Evolutionary conservation across 2,888 invertebrate species (phyloP), one percentile per base, ranked within the genome.

Genomic region (Leistus spinibarbis): DNA sequence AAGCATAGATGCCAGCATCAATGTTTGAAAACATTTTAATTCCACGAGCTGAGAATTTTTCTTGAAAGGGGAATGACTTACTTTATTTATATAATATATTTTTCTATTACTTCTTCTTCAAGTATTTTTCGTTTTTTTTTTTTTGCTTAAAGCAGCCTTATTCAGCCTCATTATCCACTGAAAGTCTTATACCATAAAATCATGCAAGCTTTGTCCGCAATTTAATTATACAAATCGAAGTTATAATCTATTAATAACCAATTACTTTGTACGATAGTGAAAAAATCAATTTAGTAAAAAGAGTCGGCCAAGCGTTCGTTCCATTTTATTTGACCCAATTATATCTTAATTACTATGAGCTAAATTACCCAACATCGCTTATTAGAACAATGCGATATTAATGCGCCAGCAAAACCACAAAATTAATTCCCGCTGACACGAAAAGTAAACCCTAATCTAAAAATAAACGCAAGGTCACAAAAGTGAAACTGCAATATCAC

Each of bases 321-420:
- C 40, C 13, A 40, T 40, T 40, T 40, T 40, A 40, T 40, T 40
- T 40, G 40, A 40, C 40, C 40, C 40, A 40, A 40, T 40, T 40
- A 40, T 40, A 40, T 40, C 40, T 40, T 70, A 70, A 63, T 70
- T 63, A 70, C 63, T 62, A 70, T 70, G 63, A 23, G 70, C 63
- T 70, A 53, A 70, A 70, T 70, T 63, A 54, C 63, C 23, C 70
- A 63, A 70, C 70, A 70, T 40, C 7, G 54, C 53, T 53, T 70
- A 70, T 70, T 70, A 70, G 63, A 70, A 70, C 70, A 70, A 70
- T 70, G 63, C 70, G 63, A 70, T 70, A 40, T 40, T 40, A 40
- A 40, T 40, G 40, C 40, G 13, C 40, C 40, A 40, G 40, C n/a
- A 40, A 40, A 40, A 40, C 5, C 40, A 40, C 40, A 40, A 40